These are phyloP conservation scores for Clostera curtula DNA, from an alignment of 2,888 invertebrate genomes.

Conservation along the genomic window DNA sequence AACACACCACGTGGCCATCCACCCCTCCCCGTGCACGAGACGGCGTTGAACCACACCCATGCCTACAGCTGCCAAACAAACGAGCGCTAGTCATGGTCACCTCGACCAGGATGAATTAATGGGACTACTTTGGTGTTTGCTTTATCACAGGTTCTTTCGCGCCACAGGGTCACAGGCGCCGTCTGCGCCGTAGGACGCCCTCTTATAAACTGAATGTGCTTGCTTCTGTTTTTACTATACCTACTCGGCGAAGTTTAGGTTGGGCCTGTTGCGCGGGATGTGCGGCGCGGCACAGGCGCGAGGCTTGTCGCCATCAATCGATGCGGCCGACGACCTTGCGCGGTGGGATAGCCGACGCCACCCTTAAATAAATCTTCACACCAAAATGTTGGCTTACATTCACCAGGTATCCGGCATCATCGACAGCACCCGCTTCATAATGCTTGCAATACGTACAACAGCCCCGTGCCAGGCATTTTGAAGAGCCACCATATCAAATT, in stretches of 20 bases:
- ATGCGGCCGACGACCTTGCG: constrained; percentile 59
- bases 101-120: no score
- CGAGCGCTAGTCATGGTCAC: constrained; percentile 4
- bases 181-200: constrained; percentile 53
- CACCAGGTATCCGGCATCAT: no score
- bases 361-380: constrained; percentile 10
- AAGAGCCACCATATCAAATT: no score
- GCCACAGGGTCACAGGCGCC: constrained; percentile 37
- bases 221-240: constrained; percentile 41
- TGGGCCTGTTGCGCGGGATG: constrained; percentile 37
- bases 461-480: no score
- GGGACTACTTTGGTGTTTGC: constrained; percentile 22
- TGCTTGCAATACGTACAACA: no score
- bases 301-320: constrained; percentile 42
- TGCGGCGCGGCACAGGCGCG: constrained; percentile 34
- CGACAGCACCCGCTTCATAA: no score
- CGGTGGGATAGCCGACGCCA: constrained; percentile 19
- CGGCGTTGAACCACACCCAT: constrained; percentile 47
- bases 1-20: constrained; percentile 37
- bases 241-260: constrained; percentile 37
- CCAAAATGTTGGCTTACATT: constrained; percentile 17
- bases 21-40: constrained; percentile 18
- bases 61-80: constrained; percentile 15
- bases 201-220: constrained; percentile 46
- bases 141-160: constrained; percentile 26